Evolutionary conservation across 2,113 vertebrate species (phyloP).

Genomic region (Actenoides lindsayi): DNA sequence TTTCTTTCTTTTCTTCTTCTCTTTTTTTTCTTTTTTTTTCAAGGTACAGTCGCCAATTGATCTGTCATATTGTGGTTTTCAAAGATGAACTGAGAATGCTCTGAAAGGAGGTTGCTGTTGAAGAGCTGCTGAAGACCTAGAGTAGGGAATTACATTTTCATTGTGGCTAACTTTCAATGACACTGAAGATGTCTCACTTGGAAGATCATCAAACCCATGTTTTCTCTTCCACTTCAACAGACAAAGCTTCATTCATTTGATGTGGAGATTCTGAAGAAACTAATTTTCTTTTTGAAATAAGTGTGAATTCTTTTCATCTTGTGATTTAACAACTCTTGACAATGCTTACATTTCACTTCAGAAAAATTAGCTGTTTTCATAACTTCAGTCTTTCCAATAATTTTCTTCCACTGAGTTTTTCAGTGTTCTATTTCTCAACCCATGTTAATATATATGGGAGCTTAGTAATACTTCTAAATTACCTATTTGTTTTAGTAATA

Average conservation of each 20-base stretch:
- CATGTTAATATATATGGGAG: background rate
- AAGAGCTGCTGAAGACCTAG: constrained; percentile 36
- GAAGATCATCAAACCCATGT: constrained; percentile 40
- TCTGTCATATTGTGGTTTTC: constrained; percentile 47
- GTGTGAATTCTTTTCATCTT: constrained; percentile 62
- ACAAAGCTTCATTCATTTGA: constrained; percentile 50
- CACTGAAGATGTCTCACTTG: constrained; percentile 47
- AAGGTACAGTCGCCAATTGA: constrained; percentile 19
- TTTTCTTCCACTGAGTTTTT: background rate
- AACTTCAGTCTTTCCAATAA: background rate
- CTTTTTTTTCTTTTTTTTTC: background rate
- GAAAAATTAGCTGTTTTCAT: constrained; percentile 36
- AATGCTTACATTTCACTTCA: constrained; percentile 48
- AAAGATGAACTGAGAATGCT: constrained; percentile 46
- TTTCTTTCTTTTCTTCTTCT: background rate
- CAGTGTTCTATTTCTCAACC: background rate
- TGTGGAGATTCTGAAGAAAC: constrained; percentile 45
- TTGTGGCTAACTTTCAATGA: constrained; percentile 47
- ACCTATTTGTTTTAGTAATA: background rate
- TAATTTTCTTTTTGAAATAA: constrained; percentile 64
- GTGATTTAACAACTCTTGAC: constrained; percentile 41
- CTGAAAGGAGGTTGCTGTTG: constrained; percentile 32
- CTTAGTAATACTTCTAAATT: background rate
- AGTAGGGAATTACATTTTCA: constrained; percentile 62
- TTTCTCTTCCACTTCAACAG: constrained; percentile 51